A percentile compares a stretch with the other conserved stretches of the same genome.
These are phyloP conservation scores for Cryptoleucopteryx plumbea DNA, from an alignment of 2,113 vertebrate species.

Conservation along the genomic window DNA sequence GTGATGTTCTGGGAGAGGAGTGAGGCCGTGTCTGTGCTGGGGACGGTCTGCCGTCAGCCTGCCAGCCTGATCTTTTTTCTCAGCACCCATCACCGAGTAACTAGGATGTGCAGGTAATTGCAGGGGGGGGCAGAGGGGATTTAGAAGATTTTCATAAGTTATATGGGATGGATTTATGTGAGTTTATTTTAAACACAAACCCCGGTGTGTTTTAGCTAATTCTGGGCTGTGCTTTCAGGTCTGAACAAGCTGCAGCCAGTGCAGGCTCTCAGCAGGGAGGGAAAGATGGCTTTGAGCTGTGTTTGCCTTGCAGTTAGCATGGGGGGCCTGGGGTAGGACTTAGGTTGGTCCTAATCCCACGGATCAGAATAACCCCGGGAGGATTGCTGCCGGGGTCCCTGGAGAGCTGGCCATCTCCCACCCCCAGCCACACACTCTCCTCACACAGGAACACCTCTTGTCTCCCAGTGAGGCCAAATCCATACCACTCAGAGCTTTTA, in stretches of 20 bases:
- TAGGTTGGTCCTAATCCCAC: neutral
- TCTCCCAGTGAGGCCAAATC: neutral
- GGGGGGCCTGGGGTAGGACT: too few relatives aligned
- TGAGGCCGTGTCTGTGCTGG: accelerated
- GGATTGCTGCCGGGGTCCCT: neutral
- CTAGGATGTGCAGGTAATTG: neutral
- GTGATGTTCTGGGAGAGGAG: neutral
- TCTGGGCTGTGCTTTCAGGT: neutral
- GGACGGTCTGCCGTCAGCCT: neutral
- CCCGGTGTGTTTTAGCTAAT: neutral
- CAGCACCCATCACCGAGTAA: neutral
- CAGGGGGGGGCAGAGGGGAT: accelerated
- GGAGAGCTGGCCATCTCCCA: neutral
- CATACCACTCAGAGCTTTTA: too few relatives aligned
- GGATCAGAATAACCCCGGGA: neutral
- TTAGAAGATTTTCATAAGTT: neutral
- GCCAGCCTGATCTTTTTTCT: neutral
- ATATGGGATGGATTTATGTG: neutral
- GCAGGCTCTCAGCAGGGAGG: neutral
- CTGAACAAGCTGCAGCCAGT: neutral
- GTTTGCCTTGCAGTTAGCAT: neutral
- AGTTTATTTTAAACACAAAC: neutral
- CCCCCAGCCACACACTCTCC: neutral
- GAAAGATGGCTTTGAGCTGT: neutral
- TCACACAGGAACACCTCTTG: too few relatives aligned